A percentile compares a stretch with the other conserved stretches of the same genome.
These are phyloP conservation scores for Hypomecis punctinalis DNA, from an alignment of 2,888 invertebrate genomes.

Conservation along the genomic window DNA sequence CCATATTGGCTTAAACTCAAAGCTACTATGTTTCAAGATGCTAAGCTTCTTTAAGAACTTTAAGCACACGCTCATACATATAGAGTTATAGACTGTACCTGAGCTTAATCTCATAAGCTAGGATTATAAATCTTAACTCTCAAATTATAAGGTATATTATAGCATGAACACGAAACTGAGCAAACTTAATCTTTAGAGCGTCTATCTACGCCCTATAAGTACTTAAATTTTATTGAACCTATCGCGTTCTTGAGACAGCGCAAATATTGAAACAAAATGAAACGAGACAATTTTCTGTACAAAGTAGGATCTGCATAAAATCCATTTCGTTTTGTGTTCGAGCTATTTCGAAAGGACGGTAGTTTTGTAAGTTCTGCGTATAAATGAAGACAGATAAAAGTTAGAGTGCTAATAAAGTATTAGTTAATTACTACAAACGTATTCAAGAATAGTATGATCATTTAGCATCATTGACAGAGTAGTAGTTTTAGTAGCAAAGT, in stretches of 20 bases:
- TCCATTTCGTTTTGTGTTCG: background rate
- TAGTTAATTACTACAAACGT: too few relatives aligned
- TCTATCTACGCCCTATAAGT: background rate
- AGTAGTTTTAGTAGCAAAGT: too few relatives aligned
- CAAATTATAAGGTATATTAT: background rate
- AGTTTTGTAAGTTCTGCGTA: too few relatives aligned
- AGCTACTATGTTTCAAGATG: background rate
- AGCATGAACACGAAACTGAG: background rate
- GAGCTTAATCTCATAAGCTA: background rate
- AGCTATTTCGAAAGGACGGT: too few relatives aligned
- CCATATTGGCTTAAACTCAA: slow-evolving; percentile 13
- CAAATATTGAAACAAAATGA: background rate
- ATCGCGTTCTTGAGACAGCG: background rate
- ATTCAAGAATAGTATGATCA: too few relatives aligned
- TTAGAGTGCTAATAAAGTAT: too few relatives aligned
- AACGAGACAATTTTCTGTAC: slow-evolving; percentile 2
- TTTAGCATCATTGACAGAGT: too few relatives aligned
- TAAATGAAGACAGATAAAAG: too few relatives aligned
- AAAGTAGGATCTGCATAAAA: background rate
- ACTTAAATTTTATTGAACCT: slow-evolving; percentile 1
- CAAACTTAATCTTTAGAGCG: background rate
- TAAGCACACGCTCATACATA: background rate
- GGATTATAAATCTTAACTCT: background rate
- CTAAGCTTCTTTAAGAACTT: background rate
- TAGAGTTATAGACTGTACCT: background rate